A percentile compares a stretch with the other conserved stretches of the same genome.
Conservation (phyloP, 2,888 invertebrate species). For the Nebria brevicollis region DNA sequence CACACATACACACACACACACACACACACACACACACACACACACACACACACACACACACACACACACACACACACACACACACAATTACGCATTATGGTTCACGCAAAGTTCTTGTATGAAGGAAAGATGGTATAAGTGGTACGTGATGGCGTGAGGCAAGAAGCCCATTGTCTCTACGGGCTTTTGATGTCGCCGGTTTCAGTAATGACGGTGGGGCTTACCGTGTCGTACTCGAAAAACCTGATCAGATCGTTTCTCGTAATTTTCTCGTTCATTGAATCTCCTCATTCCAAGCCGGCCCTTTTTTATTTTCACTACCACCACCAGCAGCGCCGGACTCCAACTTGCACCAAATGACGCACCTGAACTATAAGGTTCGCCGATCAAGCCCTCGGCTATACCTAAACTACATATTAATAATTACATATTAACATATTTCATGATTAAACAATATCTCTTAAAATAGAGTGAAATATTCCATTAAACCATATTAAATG, state of each 20-base stretch:
- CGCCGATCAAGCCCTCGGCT: background rate
- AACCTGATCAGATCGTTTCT: conserved; percentile 45
- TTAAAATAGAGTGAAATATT: no score
- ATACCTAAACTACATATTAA: background rate
- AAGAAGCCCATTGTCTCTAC: conserved; percentile 24
- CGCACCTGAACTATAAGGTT: conserved; percentile 7
- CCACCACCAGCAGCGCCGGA: background rate
- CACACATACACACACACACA: background rate
- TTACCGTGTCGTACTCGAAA: conserved; percentile 24
- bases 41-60: background rate
- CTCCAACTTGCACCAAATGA: background rate
- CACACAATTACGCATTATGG: background rate
- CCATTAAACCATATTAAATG: no score
- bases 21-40: background rate
- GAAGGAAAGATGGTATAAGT: background rate
- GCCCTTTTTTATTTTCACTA: conserved; percentile 15
- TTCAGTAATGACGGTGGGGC: conserved; percentile 31
- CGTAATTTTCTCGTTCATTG: conserved; percentile 55
- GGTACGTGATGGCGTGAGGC: conserved; percentile 3
- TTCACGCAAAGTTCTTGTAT: background rate
- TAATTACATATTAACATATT: no score
- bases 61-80: no score
- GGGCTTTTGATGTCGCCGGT: conserved; percentile 33
- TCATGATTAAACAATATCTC: no score
- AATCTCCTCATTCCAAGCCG: conserved; percentile 47